Base-by-base conservation (phyloP, 2,888 invertebrate species). In the Apamea epomidion region DNA sequence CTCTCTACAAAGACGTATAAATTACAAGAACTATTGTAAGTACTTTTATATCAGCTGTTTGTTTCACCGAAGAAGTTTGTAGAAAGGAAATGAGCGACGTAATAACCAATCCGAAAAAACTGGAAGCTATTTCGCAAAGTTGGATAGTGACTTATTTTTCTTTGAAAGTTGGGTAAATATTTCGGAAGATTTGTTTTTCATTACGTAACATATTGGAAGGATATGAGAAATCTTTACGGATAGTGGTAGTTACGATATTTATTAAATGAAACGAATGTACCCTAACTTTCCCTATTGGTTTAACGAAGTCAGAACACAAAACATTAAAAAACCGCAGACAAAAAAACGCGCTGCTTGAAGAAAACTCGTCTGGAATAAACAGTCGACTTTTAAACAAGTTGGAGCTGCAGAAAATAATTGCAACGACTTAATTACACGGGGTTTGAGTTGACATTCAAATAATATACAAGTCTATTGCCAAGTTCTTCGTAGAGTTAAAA, bases 311-410 rank as follows among this genome's bases (percentile, higher is more conserved):
- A 58, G 54, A 62, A 73, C 14, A 62, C 18, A 73, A 74, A 87
- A 78, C 54, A 75, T 70, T 10, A 73, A 69, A 78, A 76, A 69
- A 84, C 32, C 48, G 8, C 69, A 29, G 58, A 72, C 58, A 65
- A 83, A 79, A 79, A 75, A 76, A 72, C 62, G 81, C 64, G n/a
- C 54, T 83, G 16, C 70, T 82, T 73, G 54, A 67, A 86, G 82
- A 64, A 77, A 84, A 77, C 76, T 80, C 67, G 76, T 80, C 78
- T 82, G 74, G 68, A 84, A 78, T 83, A 87, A 78, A 84, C 74
- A 71, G 78, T 76, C 54, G 67, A 70, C 74, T 73, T 82, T 74
- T 32, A 70, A 74, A 84, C 65, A 87, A 81, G 62, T 73, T 48
- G 64, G 74, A 18, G 67, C n/a, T 74, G 74, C 65, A 83, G 76